phyloP scores from a whole-genome alignment of 2,113 vertebrate species.

The Microtus richardsoni region DNA sequence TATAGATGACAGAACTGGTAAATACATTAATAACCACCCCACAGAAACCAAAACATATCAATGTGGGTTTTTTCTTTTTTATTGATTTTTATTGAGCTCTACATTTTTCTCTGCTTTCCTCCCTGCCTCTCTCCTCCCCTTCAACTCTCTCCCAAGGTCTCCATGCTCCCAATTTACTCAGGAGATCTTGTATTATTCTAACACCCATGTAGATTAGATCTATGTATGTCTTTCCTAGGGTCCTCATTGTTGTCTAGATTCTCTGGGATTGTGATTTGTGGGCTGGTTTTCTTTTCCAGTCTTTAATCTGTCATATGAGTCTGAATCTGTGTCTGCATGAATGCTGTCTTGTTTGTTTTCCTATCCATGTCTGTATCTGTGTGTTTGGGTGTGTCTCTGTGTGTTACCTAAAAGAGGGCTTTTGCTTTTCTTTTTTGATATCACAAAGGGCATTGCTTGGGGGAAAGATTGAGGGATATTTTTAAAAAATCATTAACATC shows the following conservation, averaged over 20 bases:
- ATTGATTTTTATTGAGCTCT: no score
- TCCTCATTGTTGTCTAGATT: no score
- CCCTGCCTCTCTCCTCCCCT: no score
- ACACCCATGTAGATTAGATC: no score
- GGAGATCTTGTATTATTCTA: no score
- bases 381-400: neutral
- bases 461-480: neutral
- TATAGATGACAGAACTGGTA: neutral
- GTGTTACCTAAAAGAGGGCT: neutral
- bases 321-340: neutral
- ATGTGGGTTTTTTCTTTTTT: no score
- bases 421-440: neutral
- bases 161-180: no score
- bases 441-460: neutral
- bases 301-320: neutral
- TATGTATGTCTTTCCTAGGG: no score
- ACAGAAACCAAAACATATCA: neutral
- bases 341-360: neutral
- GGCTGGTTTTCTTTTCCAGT: no score
- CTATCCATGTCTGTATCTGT: neutral
- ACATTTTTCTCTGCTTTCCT: no score
- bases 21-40: neutral
- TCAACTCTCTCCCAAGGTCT: no score
- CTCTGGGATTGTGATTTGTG: no score
- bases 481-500: neutral